These are phyloP conservation scores for Heliconius charithonia DNA, from an alignment of 2,888 invertebrate genomes.

Conservation along the genomic window DNA sequence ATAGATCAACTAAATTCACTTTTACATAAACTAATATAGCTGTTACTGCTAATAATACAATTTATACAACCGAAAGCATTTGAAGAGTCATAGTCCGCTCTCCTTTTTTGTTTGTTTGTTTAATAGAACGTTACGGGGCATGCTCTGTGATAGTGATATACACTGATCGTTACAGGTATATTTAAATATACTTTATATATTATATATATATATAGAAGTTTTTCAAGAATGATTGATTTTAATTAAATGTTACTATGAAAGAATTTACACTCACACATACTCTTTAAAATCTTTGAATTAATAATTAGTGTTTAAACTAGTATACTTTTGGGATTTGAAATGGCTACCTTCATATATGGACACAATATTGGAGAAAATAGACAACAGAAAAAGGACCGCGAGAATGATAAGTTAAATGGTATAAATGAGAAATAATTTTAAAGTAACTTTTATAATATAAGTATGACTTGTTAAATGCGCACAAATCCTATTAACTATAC, in stretches of 20 bases:
- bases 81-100: constrained; percentile 24
- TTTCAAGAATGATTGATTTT: too few species aligned
- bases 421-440: too few species aligned
- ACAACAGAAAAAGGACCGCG: too few species aligned
- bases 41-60: neutral
- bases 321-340: neutral
- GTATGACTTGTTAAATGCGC: neutral
- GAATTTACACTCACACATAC: too few species aligned
- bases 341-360: too few species aligned
- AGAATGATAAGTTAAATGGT: too few species aligned
- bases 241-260: too few species aligned
- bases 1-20: too few species aligned
- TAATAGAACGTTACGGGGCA: constrained; percentile 25
- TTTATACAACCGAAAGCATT: neutral
- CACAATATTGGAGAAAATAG: too few species aligned
- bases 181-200: neutral
- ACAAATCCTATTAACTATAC: neutral
- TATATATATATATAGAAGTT: too few species aligned
- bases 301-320: too few species aligned
- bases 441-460: neutral
- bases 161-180: neutral
- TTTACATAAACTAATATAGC: neutral
- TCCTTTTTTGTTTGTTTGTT: constrained; percentile 30
- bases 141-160: constrained; percentile 10
- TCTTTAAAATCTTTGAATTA: too few species aligned